These are phyloP conservation scores for Bujurquina vittata DNA, from an alignment of 2,113 vertebrate genomes.

Conservation along the genomic window DNA sequence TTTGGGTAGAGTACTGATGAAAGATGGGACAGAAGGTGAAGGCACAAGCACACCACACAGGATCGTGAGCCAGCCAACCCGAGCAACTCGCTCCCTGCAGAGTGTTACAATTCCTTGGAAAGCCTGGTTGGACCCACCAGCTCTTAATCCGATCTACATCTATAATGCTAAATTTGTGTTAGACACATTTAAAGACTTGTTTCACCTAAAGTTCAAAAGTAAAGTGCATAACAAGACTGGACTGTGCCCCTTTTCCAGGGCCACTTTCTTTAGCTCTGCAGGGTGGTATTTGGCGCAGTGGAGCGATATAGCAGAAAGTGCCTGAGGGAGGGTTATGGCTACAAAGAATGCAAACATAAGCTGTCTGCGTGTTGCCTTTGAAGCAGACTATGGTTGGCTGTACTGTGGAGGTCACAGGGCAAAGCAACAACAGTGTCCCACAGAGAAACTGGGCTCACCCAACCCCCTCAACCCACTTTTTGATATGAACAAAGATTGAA, in stretches of 20 bases:
- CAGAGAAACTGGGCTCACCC: constrained; percentile 24
- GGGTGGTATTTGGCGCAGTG: constrained; percentile 31
- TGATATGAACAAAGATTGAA: constrained; percentile 14
- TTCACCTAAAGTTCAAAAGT: constrained; percentile 28
- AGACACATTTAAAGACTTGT: constrained; percentile 23
- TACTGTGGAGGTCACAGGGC: constrained; percentile 56
- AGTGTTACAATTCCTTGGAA: constrained; percentile 55
- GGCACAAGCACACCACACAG: constrained; percentile 54
- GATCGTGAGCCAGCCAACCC: constrained; percentile 47
- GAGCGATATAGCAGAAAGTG: constrained; percentile 17
- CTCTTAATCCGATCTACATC: constrained; percentile 49
- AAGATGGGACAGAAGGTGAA: constrained; percentile 64
- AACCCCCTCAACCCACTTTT: constrained; percentile 6
- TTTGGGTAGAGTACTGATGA: constrained; percentile 9
- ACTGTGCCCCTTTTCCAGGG: constrained; percentile 36
- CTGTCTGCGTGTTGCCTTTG: constrained; percentile 58
- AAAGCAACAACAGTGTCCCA: constrained; percentile 50
- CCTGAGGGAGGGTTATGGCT: constrained; percentile 52
- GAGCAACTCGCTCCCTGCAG: constrained; percentile 41
- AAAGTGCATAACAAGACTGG: constrained; percentile 23
- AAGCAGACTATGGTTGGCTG: constrained; percentile 44
- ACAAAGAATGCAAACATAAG: constrained; percentile 48
- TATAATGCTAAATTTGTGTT: constrained; percentile 12
- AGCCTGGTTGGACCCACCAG: constrained; percentile 40
- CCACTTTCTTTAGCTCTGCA: constrained; percentile 52